Base-by-base conservation (phyloP, 2,113 vertebrate genomes). In the Glaucidium brasilianum region DNA sequence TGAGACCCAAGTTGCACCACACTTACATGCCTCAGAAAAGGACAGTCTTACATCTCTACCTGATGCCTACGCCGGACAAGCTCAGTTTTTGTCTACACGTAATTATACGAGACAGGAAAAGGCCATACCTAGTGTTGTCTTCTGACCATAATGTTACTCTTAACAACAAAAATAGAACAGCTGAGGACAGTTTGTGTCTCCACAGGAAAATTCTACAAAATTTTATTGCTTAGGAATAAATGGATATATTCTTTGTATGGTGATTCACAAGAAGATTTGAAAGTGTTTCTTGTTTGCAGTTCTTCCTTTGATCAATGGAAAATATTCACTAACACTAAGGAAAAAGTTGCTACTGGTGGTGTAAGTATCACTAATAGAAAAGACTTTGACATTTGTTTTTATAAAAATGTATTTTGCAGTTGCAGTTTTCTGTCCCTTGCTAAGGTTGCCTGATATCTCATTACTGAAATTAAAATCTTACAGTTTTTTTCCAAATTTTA, bases 261-360 rank as follows among this genome's bases (percentile, higher is more conserved):
- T 47, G 27, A 63, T 58, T 74, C 50, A 34, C 22, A 56, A 21
- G 50, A 69, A 62, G 50, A 69, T 37, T 47, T 87, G 34, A 72
- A 82, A 86, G 15, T 83, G 39, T 60, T 83, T 97, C 37, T 72
- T 93, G n/a, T 95, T 91, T 82, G 32, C 93, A 97, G 96, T 60
- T 69, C 85, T 45, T 89, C 62, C 49, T 34, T 88, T 76, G 73
- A 63, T 89, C 66, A 63, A 29, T 55, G 71, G 83, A 97, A 96
- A 93, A 52, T 64, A 17, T 45, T 60, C 67, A 72, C 45, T 55
- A 58, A 90, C 68, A 96, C 74, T 78, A 97, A 97, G 76, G 96
- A 98, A 90, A 93, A 91, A 16, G 94, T 97, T 30, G 85, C 95
- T 49, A 80, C 91, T 92, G 97, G 92, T 59, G 62, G 89, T 1